These are phyloP conservation scores for Atrichornis clamosus DNA, from an alignment of 2,113 vertebrate genomes.

Conservation along the genomic window DNA sequence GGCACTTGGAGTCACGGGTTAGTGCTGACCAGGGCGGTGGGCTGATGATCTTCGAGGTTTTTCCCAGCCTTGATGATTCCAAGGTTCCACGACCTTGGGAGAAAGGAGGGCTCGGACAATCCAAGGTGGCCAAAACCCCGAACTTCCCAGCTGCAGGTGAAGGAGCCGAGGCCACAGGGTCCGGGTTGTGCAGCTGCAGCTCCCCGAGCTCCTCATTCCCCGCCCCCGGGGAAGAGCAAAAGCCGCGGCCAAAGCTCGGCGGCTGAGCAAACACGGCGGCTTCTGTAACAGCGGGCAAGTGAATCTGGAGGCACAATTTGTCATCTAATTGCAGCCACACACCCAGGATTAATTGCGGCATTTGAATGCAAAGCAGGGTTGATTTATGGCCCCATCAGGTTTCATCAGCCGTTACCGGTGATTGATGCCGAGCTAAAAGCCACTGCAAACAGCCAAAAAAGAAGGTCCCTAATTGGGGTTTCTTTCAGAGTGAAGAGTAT, in stretches of 20 bases:
- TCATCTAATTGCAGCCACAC: slow-evolving; percentile 54
- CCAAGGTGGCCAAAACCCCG: not conserved
- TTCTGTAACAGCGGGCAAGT: slow-evolving; percentile 19
- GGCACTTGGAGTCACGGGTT: not conserved
- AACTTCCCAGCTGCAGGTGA: not conserved
- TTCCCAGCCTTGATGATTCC: not conserved
- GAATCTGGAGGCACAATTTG: slow-evolving; percentile 48
- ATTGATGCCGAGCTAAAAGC: not conserved
- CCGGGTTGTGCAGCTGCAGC: not conserved
- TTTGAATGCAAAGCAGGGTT: not conserved
- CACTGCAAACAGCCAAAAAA: not conserved
- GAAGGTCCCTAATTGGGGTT: fast-evolving
- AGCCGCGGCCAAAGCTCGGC: not conserved
- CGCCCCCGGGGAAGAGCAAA: not conserved
- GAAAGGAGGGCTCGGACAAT: not conserved
- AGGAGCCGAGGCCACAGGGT: not conserved
- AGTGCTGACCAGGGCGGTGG: not conserved
- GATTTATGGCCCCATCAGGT: slow-evolving; percentile 24
- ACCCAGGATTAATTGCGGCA: slow-evolving; percentile 26
- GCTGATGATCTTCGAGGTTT: not conserved
- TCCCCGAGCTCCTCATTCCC: not conserved
- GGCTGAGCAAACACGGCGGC: slow-evolving; percentile 19
- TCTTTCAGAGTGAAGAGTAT: not conserved
- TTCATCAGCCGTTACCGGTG: not conserved
- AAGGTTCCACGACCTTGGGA: fast-evolving